These are phyloP conservation scores for Riparia riparia DNA, from an alignment of 2,113 vertebrate genomes.

Conservation along the genomic window DNA sequence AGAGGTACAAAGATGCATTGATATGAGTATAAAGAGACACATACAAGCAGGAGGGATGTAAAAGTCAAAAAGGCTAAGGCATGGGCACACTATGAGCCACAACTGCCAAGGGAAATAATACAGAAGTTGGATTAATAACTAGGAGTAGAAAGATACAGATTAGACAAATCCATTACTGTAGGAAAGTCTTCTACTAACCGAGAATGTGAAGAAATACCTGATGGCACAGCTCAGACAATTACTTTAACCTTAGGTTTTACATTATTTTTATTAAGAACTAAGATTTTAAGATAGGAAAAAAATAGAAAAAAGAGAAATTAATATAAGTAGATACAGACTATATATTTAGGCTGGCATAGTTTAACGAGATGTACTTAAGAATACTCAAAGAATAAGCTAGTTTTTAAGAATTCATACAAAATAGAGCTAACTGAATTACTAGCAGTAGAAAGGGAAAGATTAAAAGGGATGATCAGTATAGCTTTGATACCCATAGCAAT, in stretches of 20 bases:
- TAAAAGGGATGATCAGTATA: background rate
- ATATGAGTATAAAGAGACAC: background rate
- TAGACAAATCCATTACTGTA: background rate
- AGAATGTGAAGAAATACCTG: background rate
- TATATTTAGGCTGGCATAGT: background rate
- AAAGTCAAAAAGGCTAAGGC: background rate
- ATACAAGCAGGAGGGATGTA: background rate
- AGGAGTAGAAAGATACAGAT: background rate
- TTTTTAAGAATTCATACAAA: background rate
- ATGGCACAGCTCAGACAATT: background rate
- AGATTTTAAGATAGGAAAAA: background rate
- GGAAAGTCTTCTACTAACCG: background rate
- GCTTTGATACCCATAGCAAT: background rate
- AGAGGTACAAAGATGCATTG: constrained; percentile 9
- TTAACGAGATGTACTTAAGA: background rate
- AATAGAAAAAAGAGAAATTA: background rate
- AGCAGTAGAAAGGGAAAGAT: background rate
- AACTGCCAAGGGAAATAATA: background rate
- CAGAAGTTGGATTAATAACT: background rate
- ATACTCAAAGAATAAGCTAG: background rate
- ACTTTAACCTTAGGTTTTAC: background rate
- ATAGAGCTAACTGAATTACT: background rate
- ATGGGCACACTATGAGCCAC: background rate
- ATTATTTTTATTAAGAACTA: background rate
- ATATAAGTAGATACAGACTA: background rate